phyloP scores from a whole-genome alignment of 2,888 invertebrate species.

The Rambutsinella grinnellia region DNA sequence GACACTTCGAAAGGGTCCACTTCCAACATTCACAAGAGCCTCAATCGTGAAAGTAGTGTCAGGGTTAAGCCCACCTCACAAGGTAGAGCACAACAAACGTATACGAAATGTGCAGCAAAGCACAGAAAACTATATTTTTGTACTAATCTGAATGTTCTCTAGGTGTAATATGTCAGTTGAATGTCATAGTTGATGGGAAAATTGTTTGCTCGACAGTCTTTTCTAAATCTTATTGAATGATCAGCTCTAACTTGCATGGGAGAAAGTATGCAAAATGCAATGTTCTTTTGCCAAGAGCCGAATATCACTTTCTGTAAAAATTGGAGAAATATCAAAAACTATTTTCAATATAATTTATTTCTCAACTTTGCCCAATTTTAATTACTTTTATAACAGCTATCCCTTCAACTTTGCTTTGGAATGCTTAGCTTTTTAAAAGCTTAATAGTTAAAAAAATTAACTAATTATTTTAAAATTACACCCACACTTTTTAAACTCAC shows the following conservation, averaged over 20 bases:
- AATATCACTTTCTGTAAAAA: not conserved
- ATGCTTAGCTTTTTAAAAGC: not conserved
- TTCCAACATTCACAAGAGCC: conserved; percentile 62
- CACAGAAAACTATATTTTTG: not conserved
- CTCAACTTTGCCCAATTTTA: not conserved
- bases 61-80: conserved; percentile 65
- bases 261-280: not conserved
- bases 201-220: conserved; percentile 1
- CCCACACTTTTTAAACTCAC: not conserved
- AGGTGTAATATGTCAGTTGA: not conserved
- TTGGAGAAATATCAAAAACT: not conserved
- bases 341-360: not conserved
- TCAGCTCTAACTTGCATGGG: not conserved
- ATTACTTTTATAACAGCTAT: not conserved
- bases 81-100: conserved; percentile 60
- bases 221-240: conserved; percentile 4
- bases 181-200: not conserved
- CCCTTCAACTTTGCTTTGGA: not conserved
- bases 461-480: not conserved
- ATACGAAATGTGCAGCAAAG: conserved; percentile 19
- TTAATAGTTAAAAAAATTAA: not conserved
- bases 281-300: not conserved
- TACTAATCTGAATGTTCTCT: not conserved
- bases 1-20: conserved; percentile 63
- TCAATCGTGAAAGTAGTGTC: conserved; percentile 66